Base-by-base conservation (phyloP, 2,888 invertebrate species). In the Chymomyza amoena region DNA sequence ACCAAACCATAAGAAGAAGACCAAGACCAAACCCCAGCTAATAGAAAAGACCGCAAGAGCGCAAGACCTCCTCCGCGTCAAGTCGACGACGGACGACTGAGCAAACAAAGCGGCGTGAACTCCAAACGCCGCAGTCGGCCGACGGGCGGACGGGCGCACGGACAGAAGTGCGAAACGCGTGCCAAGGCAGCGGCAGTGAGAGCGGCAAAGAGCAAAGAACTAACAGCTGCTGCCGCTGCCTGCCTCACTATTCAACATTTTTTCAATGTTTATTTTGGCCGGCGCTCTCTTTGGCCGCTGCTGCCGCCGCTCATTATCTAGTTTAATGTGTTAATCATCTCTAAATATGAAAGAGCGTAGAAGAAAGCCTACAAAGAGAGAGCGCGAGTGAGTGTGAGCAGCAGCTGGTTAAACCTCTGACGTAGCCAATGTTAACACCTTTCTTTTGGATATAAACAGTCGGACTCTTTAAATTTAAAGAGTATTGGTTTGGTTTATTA, bases 131-230 rank as follows among this genome's bases (percentile, higher is more conserved):
- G 25, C 25, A 25, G 25, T 25, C 25, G 25, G 2, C 3, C 3
- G 28, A 51, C 45, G 65, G 72, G 73, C 63, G 61, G 68, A 76
- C 73, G 73, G 78, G 79, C 71, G 73, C n/a, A n/a, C n/a, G 65
- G 72, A 76, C 63, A 63, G 68, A 76, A 76, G 73, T 80, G 79
- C 71, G 73, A 80, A 79, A 65, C 75, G 75, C 75, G 67, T 69
- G 73, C 69, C 28, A 50, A 57, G 70, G 70, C 70, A 72, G 72
- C 76, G 70, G 57, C 66, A 81, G 69, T 60, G 62, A 65, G 39
- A 1, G 39, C 10, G 39, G 52, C 52, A 16, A 9, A 15, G 52
- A n/a, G 52, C 52, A 16, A 54, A 20, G 25, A 28, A 18, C 57
- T 13, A 18, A 20, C 57, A 25, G 57, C 57, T 25, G 25, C 20